These are phyloP conservation scores for Xanthostigma xanthostigma DNA, from an alignment of 2,888 invertebrate genomes.

Conservation along the genomic window DNA sequence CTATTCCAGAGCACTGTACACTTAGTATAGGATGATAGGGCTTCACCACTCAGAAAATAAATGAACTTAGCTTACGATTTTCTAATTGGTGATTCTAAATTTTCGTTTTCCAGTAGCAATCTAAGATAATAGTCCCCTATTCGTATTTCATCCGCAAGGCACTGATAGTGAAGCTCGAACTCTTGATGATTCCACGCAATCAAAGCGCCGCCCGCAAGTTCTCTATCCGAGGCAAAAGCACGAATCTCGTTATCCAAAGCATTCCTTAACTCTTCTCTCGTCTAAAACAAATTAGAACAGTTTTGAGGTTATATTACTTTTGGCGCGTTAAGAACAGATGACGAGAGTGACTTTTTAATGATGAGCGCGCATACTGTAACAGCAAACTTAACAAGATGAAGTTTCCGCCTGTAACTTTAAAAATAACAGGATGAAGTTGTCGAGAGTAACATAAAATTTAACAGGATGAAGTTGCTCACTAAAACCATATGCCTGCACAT, in stretches of 20 bases:
- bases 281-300: constrained; percentile 35
- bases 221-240: constrained; percentile 78
- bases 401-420: too few species aligned
- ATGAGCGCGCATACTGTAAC: too few species aligned
- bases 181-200: constrained; percentile 98
- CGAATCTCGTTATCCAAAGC: constrained; percentile 87
- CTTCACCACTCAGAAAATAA: background rate
- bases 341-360: too few species aligned
- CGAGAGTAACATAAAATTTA: too few species aligned
- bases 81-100: constrained; percentile 71
- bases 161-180: constrained; percentile 87
- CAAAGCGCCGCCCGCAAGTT: constrained; percentile 62
- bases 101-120: constrained; percentile 81
- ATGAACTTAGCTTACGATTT: constrained; percentile 57
- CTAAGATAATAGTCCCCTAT: constrained; percentile 97
- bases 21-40: too few species aligned
- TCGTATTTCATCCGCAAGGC: constrained; percentile 90
- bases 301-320: background rate
- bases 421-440: too few species aligned
- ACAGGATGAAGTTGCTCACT: too few species aligned
- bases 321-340: background rate
- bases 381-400: too few species aligned
- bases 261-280: constrained; percentile 85
- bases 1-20: too few species aligned
- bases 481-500: too few species aligned